Evolutionary conservation across 2,113 vertebrate genomes (phyloP), one percentile per base, ranked within the genome.

Genomic region (Dasyornis broadbenti): DNA sequence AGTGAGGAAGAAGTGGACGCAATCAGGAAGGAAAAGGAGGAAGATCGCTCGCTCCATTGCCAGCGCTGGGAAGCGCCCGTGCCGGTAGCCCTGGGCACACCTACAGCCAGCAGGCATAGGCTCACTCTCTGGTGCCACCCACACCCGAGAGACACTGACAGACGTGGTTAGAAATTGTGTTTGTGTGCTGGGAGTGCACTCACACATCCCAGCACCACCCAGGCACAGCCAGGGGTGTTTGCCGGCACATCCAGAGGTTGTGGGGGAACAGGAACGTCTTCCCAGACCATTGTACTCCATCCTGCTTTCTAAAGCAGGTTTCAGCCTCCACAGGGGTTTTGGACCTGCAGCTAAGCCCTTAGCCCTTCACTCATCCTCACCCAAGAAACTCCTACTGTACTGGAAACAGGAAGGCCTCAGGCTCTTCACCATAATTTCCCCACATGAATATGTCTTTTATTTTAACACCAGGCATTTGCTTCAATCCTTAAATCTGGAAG

Each of bases 71-170:
- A 71, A 68, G 78, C 2, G 8, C 90, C 42, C 16, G 44, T 20
- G 19, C 44, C 27, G 92, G 65, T 82, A 95, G 71, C 87, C 79
- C 79, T 84, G 15, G 0, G 75, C 75, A 81, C 79, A 90, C 64
- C 92, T 82, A 60, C 86, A 42, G 75, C 64, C 65, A 31, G 65
- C 83, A 68, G 94, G 80, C 92, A 90, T 78, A 72, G 73, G 95
- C 75, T 65, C 83, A 75, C 87, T 69, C 79, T 50, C 49, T 60
- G 80, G 64, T 78, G 90, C 70, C 87, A 52, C 90, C 86, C 79
- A 65, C 86, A 9, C 2, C 2, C 3, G 23, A 56, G 24, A 33
- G 92, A 83, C 89, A 90, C 73, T 2, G 90, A 82, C 7, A 95
- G 91, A 93, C 84, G 30, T 0, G 13, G 75, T 14, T 52, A 28